Conservation (phyloP, 2,888 invertebrate species). For the Physocephala rufipes region DNA sequence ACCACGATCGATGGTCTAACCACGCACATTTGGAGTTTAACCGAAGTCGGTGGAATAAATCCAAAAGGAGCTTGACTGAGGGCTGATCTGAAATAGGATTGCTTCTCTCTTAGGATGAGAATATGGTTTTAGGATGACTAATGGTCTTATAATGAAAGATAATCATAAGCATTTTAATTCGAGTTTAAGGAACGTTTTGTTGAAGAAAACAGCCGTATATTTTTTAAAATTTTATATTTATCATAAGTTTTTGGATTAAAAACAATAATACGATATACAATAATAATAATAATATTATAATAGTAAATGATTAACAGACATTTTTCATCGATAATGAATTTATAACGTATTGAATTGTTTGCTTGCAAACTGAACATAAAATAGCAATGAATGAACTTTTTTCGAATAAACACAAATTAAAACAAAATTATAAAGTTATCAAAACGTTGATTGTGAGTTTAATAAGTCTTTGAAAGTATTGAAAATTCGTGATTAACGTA, state of each 20-base stretch:
- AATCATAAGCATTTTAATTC: too few relatives aligned
- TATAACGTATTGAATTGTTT: slow-evolving; percentile 23
- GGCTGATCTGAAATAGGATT: too few relatives aligned
- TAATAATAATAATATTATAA: slow-evolving; percentile 48
- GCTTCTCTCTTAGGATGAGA: too few relatives aligned
- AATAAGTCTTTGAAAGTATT: slow-evolving; percentile 7
- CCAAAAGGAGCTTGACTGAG: too few relatives aligned
- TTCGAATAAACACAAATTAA: slow-evolving; percentile 33
- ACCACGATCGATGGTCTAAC: too few relatives aligned
- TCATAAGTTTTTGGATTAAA: slow-evolving; percentile 51
- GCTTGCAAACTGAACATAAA: not conserved
- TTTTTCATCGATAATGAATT: slow-evolving; percentile 47
- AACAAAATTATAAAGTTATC: slow-evolving; percentile 31
- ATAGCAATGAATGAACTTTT: slow-evolving; percentile 17
- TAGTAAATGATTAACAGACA: slow-evolving; percentile 49
- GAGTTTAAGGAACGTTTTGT: slow-evolving; percentile 32
- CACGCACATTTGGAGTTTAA: too few relatives aligned
- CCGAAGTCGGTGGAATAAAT: too few relatives aligned
- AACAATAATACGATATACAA: slow-evolving; percentile 57
- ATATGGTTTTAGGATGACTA: too few relatives aligned
- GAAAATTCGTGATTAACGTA: too few relatives aligned
- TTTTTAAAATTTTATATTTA: slow-evolving; percentile 46
- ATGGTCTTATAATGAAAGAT: too few relatives aligned
- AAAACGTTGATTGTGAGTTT: slow-evolving; percentile 15
- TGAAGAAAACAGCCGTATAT: not conserved